Base-by-base conservation (phyloP, 2,797 vertebrate species). In the Bovichtus diacanthus region DNA sequence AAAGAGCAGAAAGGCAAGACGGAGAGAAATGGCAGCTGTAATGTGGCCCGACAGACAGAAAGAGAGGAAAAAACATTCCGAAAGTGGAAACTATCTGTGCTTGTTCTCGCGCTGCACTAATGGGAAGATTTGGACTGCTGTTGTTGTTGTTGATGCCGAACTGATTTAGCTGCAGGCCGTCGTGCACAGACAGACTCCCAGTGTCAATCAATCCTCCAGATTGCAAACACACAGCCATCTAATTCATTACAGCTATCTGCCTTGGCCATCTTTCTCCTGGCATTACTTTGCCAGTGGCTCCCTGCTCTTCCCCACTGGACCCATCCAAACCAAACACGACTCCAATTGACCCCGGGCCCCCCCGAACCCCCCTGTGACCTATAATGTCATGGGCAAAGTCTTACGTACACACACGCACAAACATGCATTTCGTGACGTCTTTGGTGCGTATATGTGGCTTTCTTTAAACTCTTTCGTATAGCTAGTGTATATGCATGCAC, bases 171-270 rank as follows among this genome's bases (percentile, higher is more conserved):
- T 86, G 76, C 71, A 86, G 87, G 90, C 80, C 58, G 72, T 81
- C 78, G 80, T 76, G 66, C 83, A 75, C 78, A 85, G 71, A 87
- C 83, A 87, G 78, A 78, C 83, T 80, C 84, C 67, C 55, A 47
- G 78, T 90, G 92, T 92, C 92, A 89, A 89, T 91, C 89, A 93
- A 88, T 88, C 83, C 82, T 86, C 65, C 76, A 82, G 86, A 84
- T 86, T 83, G 83, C 86, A 90, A 89, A 90, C 88, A 91, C 85
- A 90, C 84, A 86, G 61, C 74, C 76, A 82, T 84, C 82, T 89
- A 84, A 87, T 90, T 90, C 87, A 88, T 89, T 90, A 89, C 75
- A 82, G 85, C 83, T 90, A 86, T 92, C 89, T 86, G 78, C 69
- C 74, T 81, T 80, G 85, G 89, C 87, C 29, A 39, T 83, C 84